A percentile compares a stretch with the other conserved stretches of the same genome.
Evolutionary conservation across 2,113 vertebrate genomes (phyloP).

Genomic region (Panurus biarmicus): DNA sequence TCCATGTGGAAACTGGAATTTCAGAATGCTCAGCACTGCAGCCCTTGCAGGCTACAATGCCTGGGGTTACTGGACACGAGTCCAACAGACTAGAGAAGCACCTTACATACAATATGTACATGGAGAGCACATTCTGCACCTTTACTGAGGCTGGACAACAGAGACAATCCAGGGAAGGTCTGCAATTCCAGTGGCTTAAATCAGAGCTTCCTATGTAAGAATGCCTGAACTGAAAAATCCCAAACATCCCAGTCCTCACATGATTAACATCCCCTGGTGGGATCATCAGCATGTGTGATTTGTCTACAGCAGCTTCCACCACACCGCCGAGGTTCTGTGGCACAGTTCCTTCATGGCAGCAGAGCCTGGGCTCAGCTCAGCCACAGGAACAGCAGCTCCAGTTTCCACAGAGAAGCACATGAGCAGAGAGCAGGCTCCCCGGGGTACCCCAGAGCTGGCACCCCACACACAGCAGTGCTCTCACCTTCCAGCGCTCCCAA

Average conservation of each 20-base stretch:
- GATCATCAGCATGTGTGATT: neutral
- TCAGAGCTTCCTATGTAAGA: neutral
- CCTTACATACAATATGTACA: constrained; percentile 68
- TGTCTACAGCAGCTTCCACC: neutral
- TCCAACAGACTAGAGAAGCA: constrained; percentile 17
- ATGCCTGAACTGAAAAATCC: neutral
- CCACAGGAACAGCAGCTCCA: neutral
- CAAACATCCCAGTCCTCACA: neutral
- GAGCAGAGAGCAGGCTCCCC: neutral
- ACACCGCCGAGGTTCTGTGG: neutral
- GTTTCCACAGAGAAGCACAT: neutral
- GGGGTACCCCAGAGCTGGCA: neutral
- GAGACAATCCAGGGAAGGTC: neutral
- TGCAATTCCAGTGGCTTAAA: neutral
- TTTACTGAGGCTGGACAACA: constrained; percentile 8
- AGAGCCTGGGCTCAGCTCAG: neutral
- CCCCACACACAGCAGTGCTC: neutral
- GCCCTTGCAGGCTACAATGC: neutral
- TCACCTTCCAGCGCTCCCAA: neutral
- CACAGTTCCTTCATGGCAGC: neutral
- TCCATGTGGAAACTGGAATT: constrained; percentile 28
- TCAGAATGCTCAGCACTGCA: neutral
- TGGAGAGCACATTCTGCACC: constrained; percentile 17
- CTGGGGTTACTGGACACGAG: constrained; percentile 37
- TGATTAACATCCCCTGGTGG: neutral